A percentile compares a stretch with the other conserved stretches of the same genome.
phyloP scores from a whole-genome alignment of 2,797 vertebrate genomes.

The Lerista edwardsae region DNA sequence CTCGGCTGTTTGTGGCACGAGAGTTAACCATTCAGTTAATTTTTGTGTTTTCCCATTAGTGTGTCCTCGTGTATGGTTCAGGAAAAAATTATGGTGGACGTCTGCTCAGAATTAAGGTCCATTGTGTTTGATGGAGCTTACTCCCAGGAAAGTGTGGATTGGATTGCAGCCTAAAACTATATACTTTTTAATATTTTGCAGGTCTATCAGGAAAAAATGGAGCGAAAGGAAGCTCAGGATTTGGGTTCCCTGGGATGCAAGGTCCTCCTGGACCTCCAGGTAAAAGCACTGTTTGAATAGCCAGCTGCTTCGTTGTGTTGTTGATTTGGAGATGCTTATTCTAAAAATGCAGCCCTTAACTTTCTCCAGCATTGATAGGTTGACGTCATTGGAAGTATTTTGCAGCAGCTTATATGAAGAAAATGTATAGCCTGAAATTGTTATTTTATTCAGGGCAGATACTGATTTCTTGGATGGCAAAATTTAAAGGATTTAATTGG shows the following conservation, averaged over 20 bases:
- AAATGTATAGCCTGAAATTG: neutral
- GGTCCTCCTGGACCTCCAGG: conserved; percentile 90
- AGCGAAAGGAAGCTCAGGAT: conserved; percentile 88
- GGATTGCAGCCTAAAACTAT: neutral
- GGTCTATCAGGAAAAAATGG: conserved; percentile 88
- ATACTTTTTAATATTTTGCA: conserved; percentile 72
- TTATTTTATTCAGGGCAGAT: neutral
- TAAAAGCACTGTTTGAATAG: conserved; percentile 63
- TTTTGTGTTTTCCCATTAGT: neutral
- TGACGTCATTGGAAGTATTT: neutral
- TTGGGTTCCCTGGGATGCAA: conserved; percentile 84
- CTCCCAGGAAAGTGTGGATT: no score
- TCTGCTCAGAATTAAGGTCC: no score
- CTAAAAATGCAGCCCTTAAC: neutral
- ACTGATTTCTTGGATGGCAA: neutral
- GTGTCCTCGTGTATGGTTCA: neutral
- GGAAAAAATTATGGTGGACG: neutral
- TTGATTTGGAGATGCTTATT: neutral
- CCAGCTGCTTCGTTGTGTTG: neutral
- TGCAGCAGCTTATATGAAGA: neutral
- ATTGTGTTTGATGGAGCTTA: no score
- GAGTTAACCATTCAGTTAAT: neutral
- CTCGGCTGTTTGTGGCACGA: no score
- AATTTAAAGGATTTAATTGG: neutral
- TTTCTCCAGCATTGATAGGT: neutral